These are phyloP conservation scores for Neoseiulus cucumeris DNA, from an alignment of 1,140 invertebrate species.

Conservation along the genomic window DNA sequence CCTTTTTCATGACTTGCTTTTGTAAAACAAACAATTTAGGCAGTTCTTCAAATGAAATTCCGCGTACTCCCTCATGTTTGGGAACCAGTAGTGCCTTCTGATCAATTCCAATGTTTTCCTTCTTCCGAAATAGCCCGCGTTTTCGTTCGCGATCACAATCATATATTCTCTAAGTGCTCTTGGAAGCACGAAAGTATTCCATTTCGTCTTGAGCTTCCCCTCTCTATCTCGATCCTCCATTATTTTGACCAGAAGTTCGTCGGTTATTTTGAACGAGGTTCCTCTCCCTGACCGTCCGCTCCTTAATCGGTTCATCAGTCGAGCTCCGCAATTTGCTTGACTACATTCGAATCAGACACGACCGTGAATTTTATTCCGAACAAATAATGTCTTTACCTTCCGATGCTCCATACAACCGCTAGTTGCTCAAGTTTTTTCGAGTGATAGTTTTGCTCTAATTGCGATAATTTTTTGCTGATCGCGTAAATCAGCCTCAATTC, in stretches of 20 bases:
- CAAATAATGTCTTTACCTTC: not conserved
- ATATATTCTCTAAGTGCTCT: not conserved
- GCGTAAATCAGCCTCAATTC: not conserved
- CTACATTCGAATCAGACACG: not conserved
- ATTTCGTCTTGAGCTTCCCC: too few species aligned
- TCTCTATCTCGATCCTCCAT: too few species aligned
- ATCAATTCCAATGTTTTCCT: slow-evolving; percentile 2
- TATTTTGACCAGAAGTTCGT: too few species aligned
- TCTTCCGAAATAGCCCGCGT: not conserved
- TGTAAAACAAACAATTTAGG: not conserved
- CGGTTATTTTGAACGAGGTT: too few species aligned
- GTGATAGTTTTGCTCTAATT: not conserved
- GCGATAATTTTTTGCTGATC: not conserved
- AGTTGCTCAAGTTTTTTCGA: not conserved
- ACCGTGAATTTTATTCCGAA: not conserved
- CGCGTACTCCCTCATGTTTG: not conserved
- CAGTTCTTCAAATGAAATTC: not conserved
- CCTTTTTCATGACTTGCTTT: too few species aligned
- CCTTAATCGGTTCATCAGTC: not conserved
- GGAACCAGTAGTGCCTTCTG: slow-evolving; percentile 1
- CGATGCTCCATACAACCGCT: not conserved
- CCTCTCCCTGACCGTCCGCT: too few species aligned
- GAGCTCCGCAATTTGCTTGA: not conserved
- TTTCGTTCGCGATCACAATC: not conserved
- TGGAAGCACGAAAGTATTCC: not conserved